Evolutionary conservation across 2,888 invertebrate genomes (phyloP).

Genomic region (Gordius sp.): DNA sequence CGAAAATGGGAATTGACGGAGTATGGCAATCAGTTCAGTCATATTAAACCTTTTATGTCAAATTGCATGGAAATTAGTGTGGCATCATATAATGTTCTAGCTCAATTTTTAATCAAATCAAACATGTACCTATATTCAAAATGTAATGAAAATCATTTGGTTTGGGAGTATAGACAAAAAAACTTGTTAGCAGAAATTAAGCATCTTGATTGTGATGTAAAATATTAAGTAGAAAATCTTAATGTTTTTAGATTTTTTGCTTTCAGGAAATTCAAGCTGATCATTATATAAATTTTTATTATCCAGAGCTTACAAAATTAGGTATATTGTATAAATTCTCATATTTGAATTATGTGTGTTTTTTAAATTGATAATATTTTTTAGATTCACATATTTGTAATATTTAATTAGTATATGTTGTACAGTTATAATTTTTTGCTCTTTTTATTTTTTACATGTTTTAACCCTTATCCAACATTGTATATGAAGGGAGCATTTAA

Average conservation of each 20-base stretch:
- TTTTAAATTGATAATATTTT: no score
- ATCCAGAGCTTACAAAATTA: conserved; percentile 28
- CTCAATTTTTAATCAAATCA: conserved; percentile 48
- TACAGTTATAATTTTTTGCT: no score
- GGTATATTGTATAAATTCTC: conserved; percentile 26
- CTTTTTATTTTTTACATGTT: no score
- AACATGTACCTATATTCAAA: conserved; percentile 45
- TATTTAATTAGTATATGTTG: no score
- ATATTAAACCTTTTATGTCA: conserved; percentile 6
- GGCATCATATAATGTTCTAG: conserved; percentile 60
- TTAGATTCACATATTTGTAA: no score
- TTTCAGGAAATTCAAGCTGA: conserved; percentile 63
- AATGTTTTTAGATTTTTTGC: conserved; percentile 43
- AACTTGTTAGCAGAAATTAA: conserved; percentile 37
- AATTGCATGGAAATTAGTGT: conserved; percentile 36
- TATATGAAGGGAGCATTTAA: no score
- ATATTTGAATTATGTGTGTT: no score
- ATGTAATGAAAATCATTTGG: conserved; percentile 36
- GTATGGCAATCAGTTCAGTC: neutral
- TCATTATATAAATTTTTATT: conserved; percentile 41
- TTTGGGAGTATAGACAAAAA: conserved; percentile 43
- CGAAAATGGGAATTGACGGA: neutral
- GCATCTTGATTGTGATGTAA: conserved; percentile 37
- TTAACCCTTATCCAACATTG: no score
- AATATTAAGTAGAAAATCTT: neutral